Base-by-base conservation (phyloP, 2,113 vertebrate species). In the Dissostichus mawsoni region DNA sequence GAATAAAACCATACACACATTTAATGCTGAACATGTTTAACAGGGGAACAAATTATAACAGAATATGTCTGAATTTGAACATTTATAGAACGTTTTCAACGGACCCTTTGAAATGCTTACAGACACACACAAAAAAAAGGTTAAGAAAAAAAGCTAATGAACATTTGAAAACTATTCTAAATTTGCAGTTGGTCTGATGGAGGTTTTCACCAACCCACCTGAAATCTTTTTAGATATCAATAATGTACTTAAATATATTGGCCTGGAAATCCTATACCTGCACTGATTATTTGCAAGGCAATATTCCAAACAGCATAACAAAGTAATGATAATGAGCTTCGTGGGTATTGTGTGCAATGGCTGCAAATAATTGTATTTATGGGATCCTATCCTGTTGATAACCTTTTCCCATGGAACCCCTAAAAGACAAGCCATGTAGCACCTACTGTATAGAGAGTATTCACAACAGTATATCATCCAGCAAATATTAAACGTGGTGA, bases 281-380 rank as follows among this genome's bases (percentile, higher is more conserved):
- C 78, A 25, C 23, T 87, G 71, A 73, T 57, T 74, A 51, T 82
- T 68, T 80, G 64, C 59, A 55, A 50, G 44, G 59, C 55, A 41
- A 29, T 29, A 29, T 29, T 29, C 29, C 29, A 29, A 29, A 29
- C 29, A 29, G 3, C 3, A 29, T 29, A 5, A 8, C 8, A 41
- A 41, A 41, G 57, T 71, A 56, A 84, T 80, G 61, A 47, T 67
- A 57, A n/a, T 69, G 61, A 65, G 44, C 64, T 57, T 57, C 25
- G 62, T 52, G 76, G 52, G 4, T 17, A 14, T 36, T 48, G 51
- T 44, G 48, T 51, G 44, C 47, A 44, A 76, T 41, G 10, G 4
- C 57, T 53, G 33, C 58, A 84, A 45, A 20, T 44, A 84, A 58
- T 18, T 25, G 10, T 18, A 73, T 71, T 83, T 41, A 80, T 58